phyloP scores from a whole-genome alignment of 2,113 vertebrate species.

The Epinephelus cyanopodus region DNA sequence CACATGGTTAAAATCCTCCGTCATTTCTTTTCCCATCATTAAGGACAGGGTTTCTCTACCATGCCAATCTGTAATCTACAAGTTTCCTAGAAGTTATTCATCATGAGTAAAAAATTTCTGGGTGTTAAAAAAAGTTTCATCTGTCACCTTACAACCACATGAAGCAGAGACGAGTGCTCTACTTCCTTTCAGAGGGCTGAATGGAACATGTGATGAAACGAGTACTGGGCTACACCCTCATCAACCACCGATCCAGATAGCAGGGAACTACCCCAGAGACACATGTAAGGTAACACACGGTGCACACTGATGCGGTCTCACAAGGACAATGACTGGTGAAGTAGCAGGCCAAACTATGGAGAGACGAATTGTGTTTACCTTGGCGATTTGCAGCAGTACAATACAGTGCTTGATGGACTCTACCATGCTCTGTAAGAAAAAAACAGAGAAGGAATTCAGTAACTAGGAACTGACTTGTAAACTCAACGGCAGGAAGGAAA shows the following conservation, averaged over 20 bases:
- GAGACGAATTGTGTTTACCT: constrained; percentile 87
- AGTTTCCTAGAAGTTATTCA: background rate
- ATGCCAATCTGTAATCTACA: background rate
- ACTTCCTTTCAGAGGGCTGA: constrained; percentile 57
- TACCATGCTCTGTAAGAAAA: constrained; percentile 94
- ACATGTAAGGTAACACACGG: constrained; percentile 32
- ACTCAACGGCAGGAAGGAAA: constrained; percentile 23
- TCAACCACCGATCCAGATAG: constrained; percentile 54
- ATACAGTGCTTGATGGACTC: constrained; percentile 99
- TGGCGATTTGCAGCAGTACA: constrained; percentile 99
- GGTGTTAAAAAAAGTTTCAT: background rate
- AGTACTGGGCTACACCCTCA: constrained; percentile 67
- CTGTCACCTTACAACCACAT: constrained; percentile 33
- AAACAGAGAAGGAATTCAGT: constrained; percentile 51
- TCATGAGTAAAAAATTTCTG: background rate
- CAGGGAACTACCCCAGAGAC: constrained; percentile 61
- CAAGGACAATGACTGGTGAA: constrained; percentile 42
- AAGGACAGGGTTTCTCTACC: background rate
- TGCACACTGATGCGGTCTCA: constrained; percentile 28
- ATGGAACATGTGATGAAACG: constrained; percentile 76
- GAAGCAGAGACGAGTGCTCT: constrained; percentile 43
- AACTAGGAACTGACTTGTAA: constrained; percentile 4
- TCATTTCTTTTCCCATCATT: background rate
- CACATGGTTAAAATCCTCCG: constrained; percentile 53
- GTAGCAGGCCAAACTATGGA: constrained; percentile 16